Evolutionary conservation across 37 sponge, comb jelly and placozoan species (phyloP), one percentile per base, ranked within the genome.

Genomic region (Theonella swinhoei): DNA sequence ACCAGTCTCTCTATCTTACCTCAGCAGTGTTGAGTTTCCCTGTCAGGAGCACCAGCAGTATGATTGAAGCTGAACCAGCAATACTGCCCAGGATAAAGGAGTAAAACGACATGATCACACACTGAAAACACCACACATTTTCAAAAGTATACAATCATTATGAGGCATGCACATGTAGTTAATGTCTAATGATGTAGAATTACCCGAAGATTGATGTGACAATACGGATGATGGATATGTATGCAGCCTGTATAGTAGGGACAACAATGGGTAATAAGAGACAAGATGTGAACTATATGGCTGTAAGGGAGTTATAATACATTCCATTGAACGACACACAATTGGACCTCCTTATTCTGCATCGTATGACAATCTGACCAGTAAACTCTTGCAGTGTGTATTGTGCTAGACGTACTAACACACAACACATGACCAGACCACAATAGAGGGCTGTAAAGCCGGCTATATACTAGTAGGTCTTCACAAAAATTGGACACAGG

Each of bases 1-100:
- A n/a, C n/a, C n/a, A n/a, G n/a, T n/a, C n/a, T n/a, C n/a, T n/a
- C n/a, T n/a, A n/a, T n/a, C 88, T 68, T 36, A 91, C 92, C 26
- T 91, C 84, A n/a, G 88, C 36, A n/a, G 69, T 81, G 72, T 68
- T 91, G 14, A 91, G 80, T 31, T 87, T 77, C 38, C 92, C 92
- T 2, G 84, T 80, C n/a, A 87, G 25, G 3, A 91, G 68, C 3
- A 80, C 87, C 7, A 70, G 26, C 20, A 91, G 72, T 28, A 91
- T 87, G 54, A 91, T 91, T 35, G 84, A 79, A 4, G 76, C 83
- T n/a, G 92, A 54, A 3, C 84, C 92, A 7, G 87, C 20, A 24
- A 91, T 80, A 38, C 92, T 91, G 78, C 24, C 42, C 42, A 20
- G 77, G 26, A 37, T 29, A 28, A 81, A n/a, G 25, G n/a, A n/a